These are phyloP conservation scores for Festucalex cinctus DNA, from an alignment of 2,113 vertebrate species.

Conservation along the genomic window DNA sequence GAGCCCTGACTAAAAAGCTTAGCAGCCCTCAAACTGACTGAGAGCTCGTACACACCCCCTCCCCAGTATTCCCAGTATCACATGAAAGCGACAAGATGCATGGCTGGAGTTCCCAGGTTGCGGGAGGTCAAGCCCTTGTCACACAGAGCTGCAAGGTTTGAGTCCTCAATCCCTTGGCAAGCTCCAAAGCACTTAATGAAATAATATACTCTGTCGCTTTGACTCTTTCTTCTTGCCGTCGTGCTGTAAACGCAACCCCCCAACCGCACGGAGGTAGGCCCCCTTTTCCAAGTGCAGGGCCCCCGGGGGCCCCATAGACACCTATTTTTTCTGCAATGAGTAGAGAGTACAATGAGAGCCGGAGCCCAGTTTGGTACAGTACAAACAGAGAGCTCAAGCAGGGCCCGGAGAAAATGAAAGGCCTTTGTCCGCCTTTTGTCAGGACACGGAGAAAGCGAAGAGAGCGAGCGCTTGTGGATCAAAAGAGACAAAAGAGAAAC, in stretches of 20 bases:
- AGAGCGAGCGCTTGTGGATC: conserved; percentile 38
- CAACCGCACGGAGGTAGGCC: conserved; percentile 34
- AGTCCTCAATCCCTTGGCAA: conserved; percentile 80
- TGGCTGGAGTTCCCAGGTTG: conserved; percentile 79
- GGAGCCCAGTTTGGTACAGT: conserved; percentile 64
- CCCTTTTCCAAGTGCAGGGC: conserved; percentile 50
- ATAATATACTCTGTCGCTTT: conserved; percentile 83
- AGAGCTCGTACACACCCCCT: conserved; percentile 70
- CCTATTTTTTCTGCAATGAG: conserved; percentile 53
- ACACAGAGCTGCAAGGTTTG: conserved; percentile 84
- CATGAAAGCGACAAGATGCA: conserved; percentile 51
- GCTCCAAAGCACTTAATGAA: conserved; percentile 91
- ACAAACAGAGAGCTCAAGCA: conserved; percentile 60
- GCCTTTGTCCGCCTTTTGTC: conserved; percentile 64
- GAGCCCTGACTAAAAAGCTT: conserved; percentile 70
- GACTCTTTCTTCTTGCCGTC: conserved; percentile 50
- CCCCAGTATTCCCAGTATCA: conserved; percentile 10
- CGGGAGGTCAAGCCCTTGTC: conserved; percentile 89
- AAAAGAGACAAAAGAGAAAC: conserved; percentile 31
- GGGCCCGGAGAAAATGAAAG: conserved; percentile 64
- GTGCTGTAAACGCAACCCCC: conserved; percentile 46
- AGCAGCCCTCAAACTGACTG: conserved; percentile 68
- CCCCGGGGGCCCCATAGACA: conserved; percentile 64
- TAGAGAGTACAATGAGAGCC: conserved; percentile 50
- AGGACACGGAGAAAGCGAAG: conserved; percentile 51